Evolutionary conservation across 1,140 invertebrate species (phyloP), one percentile per base, ranked within the genome.

Genomic region (Drosophila nigromelanica): DNA sequence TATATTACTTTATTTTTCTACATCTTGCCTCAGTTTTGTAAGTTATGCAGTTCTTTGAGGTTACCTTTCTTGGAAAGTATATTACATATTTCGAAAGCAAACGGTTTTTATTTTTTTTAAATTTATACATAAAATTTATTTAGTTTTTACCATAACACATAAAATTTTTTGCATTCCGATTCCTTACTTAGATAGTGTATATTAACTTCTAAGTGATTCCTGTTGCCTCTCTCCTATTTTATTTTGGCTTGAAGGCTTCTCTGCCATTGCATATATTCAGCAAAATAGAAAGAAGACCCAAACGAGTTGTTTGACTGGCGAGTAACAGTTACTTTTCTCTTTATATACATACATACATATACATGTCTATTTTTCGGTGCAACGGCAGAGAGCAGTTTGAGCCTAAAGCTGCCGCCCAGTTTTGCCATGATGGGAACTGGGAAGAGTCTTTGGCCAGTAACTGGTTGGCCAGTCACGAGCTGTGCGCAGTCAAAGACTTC

Each of bases 291-390:
- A 79, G 83, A 80, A 89, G 80, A 83, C 62, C 64, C 80, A 83
- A 87, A 87, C 83, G 62, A 89, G 83, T 87, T 89, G 78, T 52
- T 78, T 73, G 78, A 66, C 76, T 76, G 67, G 64, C 80, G 76
- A 87, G 79, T 83, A 87, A 87, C 83, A 89, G 83, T 87, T 87
- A 89, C 76, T 83, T 87, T 77, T 83, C 83, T 61, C 75, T 8
- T 35, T 71, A 70, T 73, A 70, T 42, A 82, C 47, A 79, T 24
- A 47, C 43, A 58, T 45, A 52, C 14, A 52, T 43, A 47, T 45
- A 35, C 27, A 63, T 47, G 39, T 66, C 35, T 62, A 51, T 50
- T 80, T 73, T 83, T 83, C 40, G 68, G 67, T 5, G 33, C 12
- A 4, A 21, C 27, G 27, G 27, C 45, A 56, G 39, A 24, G 45